Evolutionary conservation across 1,140 invertebrate genomes (phyloP), one percentile per base, ranked within the genome.

Genomic region (Halictus rubicundus): DNA sequence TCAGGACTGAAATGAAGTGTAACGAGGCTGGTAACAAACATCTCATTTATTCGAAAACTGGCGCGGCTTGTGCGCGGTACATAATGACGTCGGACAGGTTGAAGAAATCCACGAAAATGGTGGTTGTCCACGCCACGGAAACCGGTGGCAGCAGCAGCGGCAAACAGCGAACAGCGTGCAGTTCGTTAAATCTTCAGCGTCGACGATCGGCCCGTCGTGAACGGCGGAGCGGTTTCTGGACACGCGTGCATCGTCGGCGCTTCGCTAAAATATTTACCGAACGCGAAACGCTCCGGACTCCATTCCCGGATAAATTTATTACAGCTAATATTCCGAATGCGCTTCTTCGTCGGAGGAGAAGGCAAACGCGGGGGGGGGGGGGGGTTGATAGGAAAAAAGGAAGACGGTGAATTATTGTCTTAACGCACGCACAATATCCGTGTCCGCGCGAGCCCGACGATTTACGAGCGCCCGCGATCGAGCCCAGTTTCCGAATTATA

Each of bases 1-100:
- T 5, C 5, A 68, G 80, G 68, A 25, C 25, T 12, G 54, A 54
- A 37, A 63, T 10, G n/a, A 68, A 82, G 54, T 57, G 79, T n/a
- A 82, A 72, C 75, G 59, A 75, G 19, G 57, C 32, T 68, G 27
- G 42, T 86, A 82, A 54, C 57, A 87, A 87, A 87, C 60, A 72
- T 87, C 54, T 76, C 52, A 25, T 87, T 87, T 87, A 87, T 86
- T 87, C 61, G 66, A 65, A 42, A 81, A 87, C 54, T 27, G n/a
- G 57, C 23, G 32, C 39, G 78, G 78, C 46, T 66, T 59, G 57
- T 19, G 21, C 61, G 6, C 27, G 23, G 19, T 39, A 71, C 42
- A n/a, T 42, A n/a, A 68, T 14, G 23, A n/a, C 37, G n/a, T 25
- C 25, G 23, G 64, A 23, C 64, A 39, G 37, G 21, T 19, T 8